Conservation (phyloP, 1,140 invertebrate genomes). For the Drosophila paulistorum region DNA sequence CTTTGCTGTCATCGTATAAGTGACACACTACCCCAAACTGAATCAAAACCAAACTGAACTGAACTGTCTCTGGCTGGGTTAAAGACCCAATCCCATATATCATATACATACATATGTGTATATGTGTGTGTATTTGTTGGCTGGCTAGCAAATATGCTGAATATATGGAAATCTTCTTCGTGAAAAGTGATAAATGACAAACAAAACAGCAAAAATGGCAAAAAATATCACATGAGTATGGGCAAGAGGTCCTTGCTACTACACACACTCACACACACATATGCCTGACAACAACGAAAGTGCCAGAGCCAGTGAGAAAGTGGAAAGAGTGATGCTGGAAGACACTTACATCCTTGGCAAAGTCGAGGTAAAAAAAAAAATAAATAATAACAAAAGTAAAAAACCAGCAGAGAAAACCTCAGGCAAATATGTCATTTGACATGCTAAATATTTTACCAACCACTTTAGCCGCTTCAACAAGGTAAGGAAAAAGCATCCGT, state of each 20-base stretch:
- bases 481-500: conserved; percentile 24
- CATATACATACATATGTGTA: conserved; percentile 31
- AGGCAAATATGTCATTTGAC: conserved; percentile 80
- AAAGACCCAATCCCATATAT: conserved; percentile 63
- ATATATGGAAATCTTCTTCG: conserved; percentile 70
- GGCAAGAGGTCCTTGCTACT: conserved; percentile 30
- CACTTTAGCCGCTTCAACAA: conserved; percentile 42
- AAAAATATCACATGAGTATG: background rate
- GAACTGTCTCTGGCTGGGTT: conserved; percentile 55
- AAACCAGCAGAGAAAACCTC: conserved; percentile 11
- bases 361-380: conserved; percentile 32
- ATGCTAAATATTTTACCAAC: conserved; percentile 75
- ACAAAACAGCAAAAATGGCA: conserved; percentile 71
- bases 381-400: conserved; percentile 8
- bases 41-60: background rate
- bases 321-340: conserved; percentile 24
- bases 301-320: background rate
- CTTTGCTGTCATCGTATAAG: conserved; percentile 61
- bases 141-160: conserved; percentile 69
- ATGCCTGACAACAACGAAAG: conserved; percentile 30
- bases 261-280: conserved; percentile 29
- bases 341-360: conserved; percentile 52
- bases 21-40: conserved; percentile 58
- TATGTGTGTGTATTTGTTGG: too few species aligned
- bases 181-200: conserved; percentile 72